Conservation (phyloP, 2,113 vertebrate genomes). For the Pteronura brasiliensis region DNA sequence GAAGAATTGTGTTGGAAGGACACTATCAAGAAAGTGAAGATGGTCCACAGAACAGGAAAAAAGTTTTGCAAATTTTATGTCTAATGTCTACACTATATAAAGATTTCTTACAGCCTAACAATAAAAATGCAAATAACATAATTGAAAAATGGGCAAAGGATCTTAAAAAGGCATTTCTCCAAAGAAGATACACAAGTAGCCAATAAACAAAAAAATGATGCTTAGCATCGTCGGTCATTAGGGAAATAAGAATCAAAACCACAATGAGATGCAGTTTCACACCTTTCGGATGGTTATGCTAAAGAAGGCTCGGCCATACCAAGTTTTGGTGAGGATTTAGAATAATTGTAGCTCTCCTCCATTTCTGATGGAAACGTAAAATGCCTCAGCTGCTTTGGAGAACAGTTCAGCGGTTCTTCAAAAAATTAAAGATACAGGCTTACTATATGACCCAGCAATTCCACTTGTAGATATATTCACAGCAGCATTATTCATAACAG, state of each 20-base stretch:
- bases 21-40: not conserved
- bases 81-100: not conserved
- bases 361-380: not conserved
- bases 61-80: not conserved
- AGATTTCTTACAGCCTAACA: not conserved
- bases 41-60: not conserved
- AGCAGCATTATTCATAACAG: not conserved
- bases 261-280: not conserved
- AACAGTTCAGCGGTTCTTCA: not conserved
- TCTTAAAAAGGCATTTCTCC: not conserved
- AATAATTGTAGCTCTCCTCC: not conserved
- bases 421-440: not conserved
- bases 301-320: not conserved
- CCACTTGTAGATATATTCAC: not conserved
- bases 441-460: not conserved
- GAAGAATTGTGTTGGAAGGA: not conserved
- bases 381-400: not conserved
- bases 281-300: not conserved
- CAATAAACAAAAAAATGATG: not conserved
- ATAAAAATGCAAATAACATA: not conserved
- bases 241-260: not conserved
- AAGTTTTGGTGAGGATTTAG: not conserved
- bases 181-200: not conserved
- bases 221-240: not conserved
- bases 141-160: not conserved